Percentiles rank a stretch among this genome's conserved stretches.
Conservation (phyloP, 2,888 invertebrate species). For the Sarcophaga rosellei region DNA sequence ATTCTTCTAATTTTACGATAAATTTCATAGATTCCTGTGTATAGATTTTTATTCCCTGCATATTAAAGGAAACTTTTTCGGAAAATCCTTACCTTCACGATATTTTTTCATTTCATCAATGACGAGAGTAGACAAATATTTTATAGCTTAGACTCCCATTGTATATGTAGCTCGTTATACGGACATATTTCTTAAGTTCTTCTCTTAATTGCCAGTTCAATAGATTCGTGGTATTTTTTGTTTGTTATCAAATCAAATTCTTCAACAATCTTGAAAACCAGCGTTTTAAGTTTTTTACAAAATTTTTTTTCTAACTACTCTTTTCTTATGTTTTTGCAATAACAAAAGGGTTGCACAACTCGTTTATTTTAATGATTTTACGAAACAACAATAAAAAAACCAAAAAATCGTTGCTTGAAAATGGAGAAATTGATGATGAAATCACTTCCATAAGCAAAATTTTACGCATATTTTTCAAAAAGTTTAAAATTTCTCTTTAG, state of each 20-base stretch:
- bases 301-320: not conserved
- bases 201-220: slow-evolving; percentile 11
- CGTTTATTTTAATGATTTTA: slow-evolving; percentile 41
- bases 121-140: not conserved
- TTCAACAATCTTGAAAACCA: slow-evolving; percentile 33
- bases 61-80: too few relatives aligned
- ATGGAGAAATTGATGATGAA: not conserved
- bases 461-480: slow-evolving; percentile 30
- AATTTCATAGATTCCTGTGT: too few relatives aligned
- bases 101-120: too few relatives aligned
- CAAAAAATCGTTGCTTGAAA: slow-evolving; percentile 2
- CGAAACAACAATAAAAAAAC: slow-evolving; percentile 40
- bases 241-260: slow-evolving; percentile 32
- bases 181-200: not conserved
- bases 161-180: too few relatives aligned
- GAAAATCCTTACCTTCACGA: too few relatives aligned
- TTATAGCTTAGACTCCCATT: not conserved
- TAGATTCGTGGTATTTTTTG: slow-evolving; percentile 34
- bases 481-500: not conserved
- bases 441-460: slow-evolving; percentile 38
- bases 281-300: not conserved
- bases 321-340: slow-evolving; percentile 21
- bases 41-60: too few relatives aligned
- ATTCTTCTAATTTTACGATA: too few relatives aligned
- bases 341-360: slow-evolving; percentile 48